Evolutionary conservation across 2,113 vertebrate genomes (phyloP), one percentile per base, ranked within the genome.

Genomic region (Phalacrocorax carbo): DNA sequence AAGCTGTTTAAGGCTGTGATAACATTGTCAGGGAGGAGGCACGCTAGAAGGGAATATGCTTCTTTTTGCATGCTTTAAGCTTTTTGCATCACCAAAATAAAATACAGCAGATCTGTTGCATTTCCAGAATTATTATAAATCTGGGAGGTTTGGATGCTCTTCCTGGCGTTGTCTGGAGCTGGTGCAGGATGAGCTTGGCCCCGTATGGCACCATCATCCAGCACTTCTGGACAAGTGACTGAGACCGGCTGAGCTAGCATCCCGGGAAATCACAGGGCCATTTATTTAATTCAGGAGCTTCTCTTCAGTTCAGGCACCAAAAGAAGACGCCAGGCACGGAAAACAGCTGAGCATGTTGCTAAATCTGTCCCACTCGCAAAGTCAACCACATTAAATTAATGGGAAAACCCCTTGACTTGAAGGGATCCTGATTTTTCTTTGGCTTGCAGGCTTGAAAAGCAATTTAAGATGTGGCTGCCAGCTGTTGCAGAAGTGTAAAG

Each of bases 341-440:
- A 93, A 90, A 93, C 10, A 57, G 72, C 83, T 60, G 65, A 70
- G 22, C 86, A 79, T 4, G 0, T 30, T 71, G 91, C 72, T 75
- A 94, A 95, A 77, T 73, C 71, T 46, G 18, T 40, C 64, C 64
- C 11, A 15, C 57, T 58, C 76, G 80, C 86, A 84, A 94, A 90
- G 64, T 12, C 8, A 77, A 46, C 36, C 42, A 42, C 0, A 2
- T 88, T 77, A 77, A 88, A 81, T 86, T 77, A 86, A 90, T 4
- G 2, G 68, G 27, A 92, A 92, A 77, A 61, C 42, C 68, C 77
- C 82, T 62, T 73, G 60, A 48, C 46, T 90, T 86, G 71, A 96
- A 95, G 90, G 79, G 60, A 90, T 69, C 60, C 51, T 52, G 58
- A 55, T 78, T 94, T 90, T 65, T 29, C 64, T 82, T 83, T 48